phyloP scores from a whole-genome alignment of 1,140 invertebrate species.

The Calephelis nemesis region DNA sequence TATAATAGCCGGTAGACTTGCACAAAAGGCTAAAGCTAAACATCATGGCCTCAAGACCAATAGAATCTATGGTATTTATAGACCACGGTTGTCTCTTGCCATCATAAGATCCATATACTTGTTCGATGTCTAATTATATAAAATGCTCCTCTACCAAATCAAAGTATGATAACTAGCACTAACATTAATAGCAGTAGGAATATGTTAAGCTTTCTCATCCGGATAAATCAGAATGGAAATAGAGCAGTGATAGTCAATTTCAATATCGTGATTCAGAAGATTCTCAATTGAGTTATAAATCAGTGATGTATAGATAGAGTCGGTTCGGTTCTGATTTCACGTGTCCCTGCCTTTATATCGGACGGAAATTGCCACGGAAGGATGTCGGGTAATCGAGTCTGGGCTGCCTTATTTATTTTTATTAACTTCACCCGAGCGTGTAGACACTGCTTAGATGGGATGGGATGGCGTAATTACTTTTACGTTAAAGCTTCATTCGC shows the following conservation, averaged over 20 bases:
- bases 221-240: no score
- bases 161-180: background rate
- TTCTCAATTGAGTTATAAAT: conserved; percentile 13
- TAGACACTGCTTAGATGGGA: conserved; percentile 22
- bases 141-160: no score
- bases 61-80: no score
- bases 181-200: background rate
- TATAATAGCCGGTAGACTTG: no score
- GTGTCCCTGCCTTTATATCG: conserved; percentile 61
- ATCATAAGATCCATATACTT: no score
- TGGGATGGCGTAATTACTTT: conserved; percentile 23
- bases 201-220: no score
- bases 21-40: no score
- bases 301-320: conserved; percentile 12
- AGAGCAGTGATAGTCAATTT: background rate
- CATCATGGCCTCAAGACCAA: no score
- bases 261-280: background rate
- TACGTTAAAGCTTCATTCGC: conserved; percentile 4
- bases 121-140: no score
- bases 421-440: conserved; percentile 45
- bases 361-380: conserved; percentile 66
- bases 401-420: conserved; percentile 65
- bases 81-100: no score
- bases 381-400: conserved; percentile 46
- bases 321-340: conserved; percentile 58